These are phyloP conservation scores for Frankliniella intonsa DNA, from an alignment of 2,888 invertebrate genomes.

Conservation along the genomic window DNA sequence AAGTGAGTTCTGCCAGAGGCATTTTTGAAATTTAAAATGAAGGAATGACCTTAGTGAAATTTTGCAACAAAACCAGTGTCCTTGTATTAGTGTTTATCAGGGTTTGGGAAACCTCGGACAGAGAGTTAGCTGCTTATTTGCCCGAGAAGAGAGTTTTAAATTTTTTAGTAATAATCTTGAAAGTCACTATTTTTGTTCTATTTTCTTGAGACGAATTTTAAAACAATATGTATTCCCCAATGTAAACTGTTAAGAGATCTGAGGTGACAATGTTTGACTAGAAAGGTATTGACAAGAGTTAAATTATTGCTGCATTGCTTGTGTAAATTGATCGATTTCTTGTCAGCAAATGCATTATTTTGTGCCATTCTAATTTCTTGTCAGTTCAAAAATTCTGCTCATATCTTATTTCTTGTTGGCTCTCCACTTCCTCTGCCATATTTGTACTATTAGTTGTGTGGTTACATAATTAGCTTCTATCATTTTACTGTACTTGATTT, in stretches of 20 bases:
- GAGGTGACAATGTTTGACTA: neutral
- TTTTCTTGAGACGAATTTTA: neutral
- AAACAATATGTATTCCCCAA: neutral
- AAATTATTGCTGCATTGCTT: neutral
- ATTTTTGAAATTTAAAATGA: too few relatives aligned
- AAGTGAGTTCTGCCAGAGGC: too few relatives aligned
- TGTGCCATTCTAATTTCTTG: conserved; percentile 7
- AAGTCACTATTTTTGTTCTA: neutral
- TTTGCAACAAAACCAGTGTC: too few relatives aligned
- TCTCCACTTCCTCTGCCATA: neutral
- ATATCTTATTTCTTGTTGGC: neutral
- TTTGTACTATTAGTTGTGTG: neutral
- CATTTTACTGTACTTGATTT: neutral
- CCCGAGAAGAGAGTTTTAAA: too few relatives aligned
- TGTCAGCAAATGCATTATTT: neutral
- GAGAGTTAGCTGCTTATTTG: too few relatives aligned
- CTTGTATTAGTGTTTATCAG: too few relatives aligned
- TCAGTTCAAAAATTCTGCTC: neutral
- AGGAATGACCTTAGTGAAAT: too few relatives aligned
- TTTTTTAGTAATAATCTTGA: neutral
- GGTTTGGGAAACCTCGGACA: too few relatives aligned
- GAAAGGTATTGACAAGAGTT: neutral
- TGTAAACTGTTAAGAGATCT: neutral
- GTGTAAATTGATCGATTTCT: neutral
- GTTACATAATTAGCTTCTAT: neutral